Percentiles rank a stretch among this genome's conserved stretches.
phyloP scores from a whole-genome alignment of 2,797 vertebrate genomes.

The Lepidocolaptes lacrymiger region DNA sequence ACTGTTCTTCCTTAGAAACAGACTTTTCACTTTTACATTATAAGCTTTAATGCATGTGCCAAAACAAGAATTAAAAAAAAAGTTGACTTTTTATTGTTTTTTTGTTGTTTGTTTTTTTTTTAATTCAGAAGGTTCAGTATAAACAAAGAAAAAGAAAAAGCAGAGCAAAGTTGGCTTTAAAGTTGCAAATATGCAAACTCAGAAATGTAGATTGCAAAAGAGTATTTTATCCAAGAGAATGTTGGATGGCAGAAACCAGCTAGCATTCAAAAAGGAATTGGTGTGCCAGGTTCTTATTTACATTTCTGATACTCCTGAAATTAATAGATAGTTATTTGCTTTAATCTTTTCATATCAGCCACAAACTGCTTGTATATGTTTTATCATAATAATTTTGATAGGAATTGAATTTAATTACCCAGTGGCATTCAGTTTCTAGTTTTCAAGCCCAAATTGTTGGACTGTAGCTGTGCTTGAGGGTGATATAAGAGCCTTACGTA shows the following conservation, averaged over 20 bases:
- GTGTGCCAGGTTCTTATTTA: constrained; percentile 66
- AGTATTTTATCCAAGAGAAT: constrained; percentile 26
- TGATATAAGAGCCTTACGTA: constrained; percentile 48
- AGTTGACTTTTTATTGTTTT: neutral
- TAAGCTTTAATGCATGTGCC: neutral
- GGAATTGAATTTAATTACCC: constrained; percentile 28
- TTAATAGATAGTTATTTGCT: constrained; percentile 74
- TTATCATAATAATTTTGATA: constrained; percentile 53
- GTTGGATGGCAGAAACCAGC: constrained; percentile 13
- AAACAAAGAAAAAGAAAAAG: neutral
- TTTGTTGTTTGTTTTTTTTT: neutral
- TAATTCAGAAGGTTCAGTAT: constrained; percentile 22
- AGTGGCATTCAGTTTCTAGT: constrained; percentile 46
- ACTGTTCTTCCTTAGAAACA: constrained; percentile 19
- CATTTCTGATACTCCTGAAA: constrained; percentile 74
- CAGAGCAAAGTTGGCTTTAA: constrained; percentile 29
- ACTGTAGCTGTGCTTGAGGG: constrained; percentile 49
- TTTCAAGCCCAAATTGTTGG: constrained; percentile 45
- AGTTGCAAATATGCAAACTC: neutral
- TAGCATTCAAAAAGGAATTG: constrained; percentile 27
- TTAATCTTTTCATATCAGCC: constrained; percentile 71
- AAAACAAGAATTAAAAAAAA: neutral
- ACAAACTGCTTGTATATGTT: constrained; percentile 58
- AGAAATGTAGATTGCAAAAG: constrained; percentile 46
- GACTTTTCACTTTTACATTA: neutral